These are phyloP conservation scores for Tapera naevia DNA, from an alignment of 2,797 vertebrate genomes.

Conservation along the genomic window DNA sequence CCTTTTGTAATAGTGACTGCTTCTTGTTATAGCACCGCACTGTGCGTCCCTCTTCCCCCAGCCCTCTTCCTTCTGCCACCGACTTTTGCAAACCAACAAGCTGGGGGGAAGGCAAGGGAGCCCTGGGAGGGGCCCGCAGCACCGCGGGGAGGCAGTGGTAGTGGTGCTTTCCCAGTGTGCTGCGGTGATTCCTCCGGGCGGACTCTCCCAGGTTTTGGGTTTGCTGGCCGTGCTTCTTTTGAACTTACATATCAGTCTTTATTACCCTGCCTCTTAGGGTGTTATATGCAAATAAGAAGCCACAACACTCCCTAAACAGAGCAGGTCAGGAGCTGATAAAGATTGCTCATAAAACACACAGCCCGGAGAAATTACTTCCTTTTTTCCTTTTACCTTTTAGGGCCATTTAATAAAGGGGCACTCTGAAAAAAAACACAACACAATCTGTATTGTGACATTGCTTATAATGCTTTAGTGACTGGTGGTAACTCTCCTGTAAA, in stretches of 20 bases:
- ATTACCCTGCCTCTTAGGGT: neutral
- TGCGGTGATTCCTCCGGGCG: neutral
- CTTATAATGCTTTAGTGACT: fast-evolving
- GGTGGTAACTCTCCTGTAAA: neutral
- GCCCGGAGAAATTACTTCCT: neutral
- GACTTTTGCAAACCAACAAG: neutral
- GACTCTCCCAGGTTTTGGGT: neutral
- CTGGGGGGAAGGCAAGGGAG: neutral
- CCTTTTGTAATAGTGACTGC: too few relatives aligned
- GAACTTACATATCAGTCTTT: fast-evolving
- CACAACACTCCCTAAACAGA: neutral
- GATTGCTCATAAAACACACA: neutral
- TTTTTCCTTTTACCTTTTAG: neutral
- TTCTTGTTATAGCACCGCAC: too few relatives aligned
- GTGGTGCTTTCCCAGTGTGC: too few relatives aligned
- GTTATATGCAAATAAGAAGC: neutral
- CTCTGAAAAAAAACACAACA: neutral
- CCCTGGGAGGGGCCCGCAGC: neutral
- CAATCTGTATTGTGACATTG: fast-evolving
- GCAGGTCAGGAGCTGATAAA: neutral
- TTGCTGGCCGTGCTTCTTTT: neutral
- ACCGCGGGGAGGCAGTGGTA: neutral
- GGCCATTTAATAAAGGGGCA: neutral
- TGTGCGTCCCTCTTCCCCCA: neutral
- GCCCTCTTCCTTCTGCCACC: too few relatives aligned